phyloP scores from a whole-genome alignment of 2,113 vertebrate genomes.

The Sander vitreus region DNA sequence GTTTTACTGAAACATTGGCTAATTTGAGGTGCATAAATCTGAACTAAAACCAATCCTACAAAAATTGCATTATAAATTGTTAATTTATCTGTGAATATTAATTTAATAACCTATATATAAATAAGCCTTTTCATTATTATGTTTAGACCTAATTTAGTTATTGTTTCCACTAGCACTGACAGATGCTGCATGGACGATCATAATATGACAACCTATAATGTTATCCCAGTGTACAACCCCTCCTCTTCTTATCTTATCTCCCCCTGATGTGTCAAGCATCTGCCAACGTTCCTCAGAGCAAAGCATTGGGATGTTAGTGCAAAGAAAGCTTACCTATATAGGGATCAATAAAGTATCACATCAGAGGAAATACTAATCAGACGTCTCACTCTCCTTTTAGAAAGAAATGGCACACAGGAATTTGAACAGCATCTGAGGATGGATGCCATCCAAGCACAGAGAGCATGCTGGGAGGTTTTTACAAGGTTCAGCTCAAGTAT shows the following conservation, averaged over 20 bases:
- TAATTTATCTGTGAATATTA: not conserved
- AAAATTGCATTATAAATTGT: not conserved
- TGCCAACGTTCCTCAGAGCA: not conserved
- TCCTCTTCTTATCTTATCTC: not conserved
- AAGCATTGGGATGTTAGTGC: not conserved
- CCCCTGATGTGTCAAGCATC: not conserved
- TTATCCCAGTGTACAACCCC: not conserved
- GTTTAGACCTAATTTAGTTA: no score
- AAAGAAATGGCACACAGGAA: constrained; percentile 39
- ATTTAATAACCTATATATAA: no score
- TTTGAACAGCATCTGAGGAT: constrained; percentile 38
- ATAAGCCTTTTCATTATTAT: not conserved
- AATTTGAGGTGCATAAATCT: not conserved
- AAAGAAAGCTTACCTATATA: not conserved
- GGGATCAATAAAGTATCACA: constrained; percentile 43
- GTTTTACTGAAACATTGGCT: not conserved
- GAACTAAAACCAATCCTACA: not conserved
- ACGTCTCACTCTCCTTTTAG: constrained; percentile 39
- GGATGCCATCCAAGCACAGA: constrained; percentile 66
- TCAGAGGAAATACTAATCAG: constrained; percentile 32
- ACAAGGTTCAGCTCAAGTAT: constrained; percentile 61
- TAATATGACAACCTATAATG: not conserved
- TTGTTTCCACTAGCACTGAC: not conserved
- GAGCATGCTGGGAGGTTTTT: constrained; percentile 67
- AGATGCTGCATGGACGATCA: not conserved